Evolutionary conservation across 1,140 invertebrate genomes (phyloP), one percentile per base, ranked within the genome.

Genomic region (Linepithema humile): DNA sequence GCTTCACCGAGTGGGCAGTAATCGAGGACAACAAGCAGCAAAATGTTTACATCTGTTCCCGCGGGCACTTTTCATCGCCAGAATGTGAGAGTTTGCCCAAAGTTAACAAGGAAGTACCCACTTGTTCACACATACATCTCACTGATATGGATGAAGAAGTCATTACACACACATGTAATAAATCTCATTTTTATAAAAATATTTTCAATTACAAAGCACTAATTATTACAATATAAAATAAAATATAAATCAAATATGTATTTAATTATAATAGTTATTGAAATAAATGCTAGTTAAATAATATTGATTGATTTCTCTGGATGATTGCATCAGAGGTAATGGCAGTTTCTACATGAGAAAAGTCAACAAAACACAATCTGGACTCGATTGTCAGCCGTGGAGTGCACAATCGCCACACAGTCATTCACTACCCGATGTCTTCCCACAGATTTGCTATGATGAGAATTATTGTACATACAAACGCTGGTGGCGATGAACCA

Each of bases 381-480:
- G 98, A 5, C 95, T 97, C 69, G 94, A 97, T 12, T 99, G 99
- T 91, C 98, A 99, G 95, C 93, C 96, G 59, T 99, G 99, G 99
- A 97, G 97, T 88, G 95, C 96, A 17, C 98, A 98, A 93, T 93
- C 94, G 83, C 98, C 98, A 0, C 98, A 99, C 91, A 96, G 95
- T 85, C 98, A 99, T 84, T 96, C 97, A 64, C 98, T 98, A 26
- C 98, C 98, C 2, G 94, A 97, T 90, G 97, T 99, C 2, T 99
- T 99, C 94, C 97, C 98, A 3, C 98, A 99, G 95, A 96, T 99
- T 53, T 95, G 97, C 88, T 96, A 97, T 90, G 96, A 98, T 3
- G 97, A 98, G 92, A 99, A 99, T 94, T 98, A 97, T 92, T 99
- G 99, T 93, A 96, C n/a, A n/a, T n/a, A n/a, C 99, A 87, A 99